Conservation (phyloP, 1,140 invertebrate species). For the Leptoteleia sp. region DNA sequence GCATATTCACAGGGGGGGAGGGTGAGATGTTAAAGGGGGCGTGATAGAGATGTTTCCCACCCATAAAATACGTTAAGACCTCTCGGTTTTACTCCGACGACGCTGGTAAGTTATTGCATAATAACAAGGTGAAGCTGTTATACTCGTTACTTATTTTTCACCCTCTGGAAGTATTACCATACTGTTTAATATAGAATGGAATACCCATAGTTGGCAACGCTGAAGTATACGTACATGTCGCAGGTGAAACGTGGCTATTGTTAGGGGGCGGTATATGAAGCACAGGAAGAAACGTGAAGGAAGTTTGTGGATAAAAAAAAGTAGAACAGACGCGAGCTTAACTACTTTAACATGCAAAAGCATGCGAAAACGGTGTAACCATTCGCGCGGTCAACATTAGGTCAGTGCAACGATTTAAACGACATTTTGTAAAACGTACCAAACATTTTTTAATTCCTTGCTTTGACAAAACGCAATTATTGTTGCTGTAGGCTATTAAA, state of each 20-base stretch:
- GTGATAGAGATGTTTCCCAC: too few species aligned
- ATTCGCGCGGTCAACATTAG: slow-evolving; percentile 21
- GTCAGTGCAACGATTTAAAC: slow-evolving; percentile 2
- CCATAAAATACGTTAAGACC: too few species aligned
- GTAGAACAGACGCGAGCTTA: slow-evolving; percentile 52
- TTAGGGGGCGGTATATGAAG: slow-evolving; percentile 35
- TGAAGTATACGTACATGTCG: slow-evolving; percentile 45
- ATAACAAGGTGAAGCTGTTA: slow-evolving; percentile 77
- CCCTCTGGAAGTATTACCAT: slow-evolving; percentile 74
- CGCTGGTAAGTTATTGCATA: slow-evolving; percentile 80
- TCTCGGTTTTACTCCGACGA: slow-evolving; percentile 58
- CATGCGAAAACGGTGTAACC: slow-evolving; percentile 41
- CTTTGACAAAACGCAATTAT: not conserved
- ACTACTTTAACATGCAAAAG: slow-evolving; percentile 66
- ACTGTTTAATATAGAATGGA: slow-evolving; percentile 78
- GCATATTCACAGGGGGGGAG: too few species aligned
- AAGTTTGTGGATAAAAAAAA: slow-evolving; percentile 60
- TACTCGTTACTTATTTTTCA: slow-evolving; percentile 77
- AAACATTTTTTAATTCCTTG: not conserved
- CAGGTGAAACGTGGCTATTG: slow-evolving; percentile 49
- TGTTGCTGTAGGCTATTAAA: too few species aligned
- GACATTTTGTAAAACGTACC: not conserved
- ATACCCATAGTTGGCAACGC: slow-evolving; percentile 48
- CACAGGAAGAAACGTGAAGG: slow-evolving; percentile 52
- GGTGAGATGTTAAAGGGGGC: too few species aligned